Conservation (phyloP, 1,140 invertebrate species). For the Spodoptera litura region DNA sequence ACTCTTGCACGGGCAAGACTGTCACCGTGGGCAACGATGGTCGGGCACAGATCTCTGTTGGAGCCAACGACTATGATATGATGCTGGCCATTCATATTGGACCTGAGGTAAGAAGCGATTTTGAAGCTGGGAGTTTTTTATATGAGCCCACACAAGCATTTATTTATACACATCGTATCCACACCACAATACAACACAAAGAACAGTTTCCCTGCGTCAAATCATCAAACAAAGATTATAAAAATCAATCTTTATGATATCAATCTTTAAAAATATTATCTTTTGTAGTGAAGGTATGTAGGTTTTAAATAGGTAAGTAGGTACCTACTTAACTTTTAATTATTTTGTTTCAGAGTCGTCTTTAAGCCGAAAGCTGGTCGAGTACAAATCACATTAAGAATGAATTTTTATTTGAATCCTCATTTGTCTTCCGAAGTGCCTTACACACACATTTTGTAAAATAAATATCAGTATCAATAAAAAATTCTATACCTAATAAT, state of each 20-base stretch:
- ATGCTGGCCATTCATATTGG: conserved; percentile 92
- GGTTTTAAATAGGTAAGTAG: no score
- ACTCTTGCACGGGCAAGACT: conserved; percentile 89
- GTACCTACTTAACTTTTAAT: not conserved
- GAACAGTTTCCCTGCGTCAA: no score
- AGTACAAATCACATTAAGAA: no score
- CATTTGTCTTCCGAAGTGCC: not conserved
- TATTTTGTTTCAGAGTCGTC: conserved; percentile 33
- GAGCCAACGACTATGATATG: conserved; percentile 88
- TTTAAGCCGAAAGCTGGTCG: not conserved
- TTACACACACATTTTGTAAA: not conserved
- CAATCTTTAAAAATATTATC: no score
- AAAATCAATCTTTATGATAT: no score
- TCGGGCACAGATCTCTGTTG: conserved; percentile 88
- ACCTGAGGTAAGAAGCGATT: conserved; percentile 66
- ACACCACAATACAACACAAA: no score
- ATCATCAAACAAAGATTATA: no score
- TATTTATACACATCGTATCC: no score
- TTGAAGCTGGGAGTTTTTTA: not conserved
- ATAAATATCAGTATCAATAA: no score
- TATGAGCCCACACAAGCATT: no score
- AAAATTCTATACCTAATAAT: no score
- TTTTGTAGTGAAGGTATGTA: no score
- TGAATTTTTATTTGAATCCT: not conserved
- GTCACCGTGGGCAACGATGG: conserved; percentile 89